Evolutionary conservation across 2,888 invertebrate species (phyloP), one percentile per base, ranked within the genome.

Genomic region (Chesias legatella): DNA sequence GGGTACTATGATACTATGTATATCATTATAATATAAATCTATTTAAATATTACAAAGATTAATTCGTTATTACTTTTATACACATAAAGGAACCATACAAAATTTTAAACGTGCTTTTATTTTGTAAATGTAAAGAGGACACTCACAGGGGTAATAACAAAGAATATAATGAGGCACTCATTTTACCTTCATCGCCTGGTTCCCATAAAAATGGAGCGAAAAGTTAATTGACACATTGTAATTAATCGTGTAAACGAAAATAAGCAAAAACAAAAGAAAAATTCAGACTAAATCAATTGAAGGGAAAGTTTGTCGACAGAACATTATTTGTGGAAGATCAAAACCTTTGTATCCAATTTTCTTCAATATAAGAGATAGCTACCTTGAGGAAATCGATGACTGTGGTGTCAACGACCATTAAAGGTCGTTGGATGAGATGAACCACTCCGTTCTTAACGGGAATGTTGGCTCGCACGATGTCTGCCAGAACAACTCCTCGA

Each of bases 361-460:
- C 28, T 36, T 25, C 5, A 11, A 20, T 11, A 28, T 11, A 31
- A 31, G 13, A 33, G 5, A 23, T 38, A 43, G 67, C 66, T 60
- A 96, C 96, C 94, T 94, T 92, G 43, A 97, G 88, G 67, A 96
- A 95, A 73, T 96, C 93, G 54, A 92, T 92, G 49, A 97, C 93
- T 2, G 94, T 94, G n/a, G 94, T 94, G 66, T 97, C 96, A 34
- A 96, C 95, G 43, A 97, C 93, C 94, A 97, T 96, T 8, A 98
- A 89, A 0, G 97, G 97, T 52, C 95, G 91, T 63, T 96, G 94
- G 56, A 98, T 97, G 50, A 98, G 91, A 82, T 98, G 98, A 3
- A 98, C 93, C 0, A 98, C 97, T 21, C 98, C 97, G 66, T 97
- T 98, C 67, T 92, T 93, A 17, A 97, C 95, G 0, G 97, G 97